Evolutionary conservation across 2,797 vertebrate species (phyloP).

Genomic region (Trichosurus vulpecula): DNA sequence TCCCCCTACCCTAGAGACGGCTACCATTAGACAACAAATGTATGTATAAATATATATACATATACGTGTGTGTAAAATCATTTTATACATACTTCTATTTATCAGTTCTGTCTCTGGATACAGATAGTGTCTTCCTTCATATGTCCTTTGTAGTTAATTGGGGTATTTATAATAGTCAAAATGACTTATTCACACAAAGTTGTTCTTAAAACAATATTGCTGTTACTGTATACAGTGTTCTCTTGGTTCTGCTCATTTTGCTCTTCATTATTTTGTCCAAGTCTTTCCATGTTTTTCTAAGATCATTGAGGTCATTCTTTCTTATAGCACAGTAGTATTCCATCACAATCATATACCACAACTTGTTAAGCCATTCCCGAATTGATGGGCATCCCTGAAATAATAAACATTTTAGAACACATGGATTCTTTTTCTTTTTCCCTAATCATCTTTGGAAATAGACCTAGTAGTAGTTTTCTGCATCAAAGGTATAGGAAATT

Average conservation of each 20-base stretch:
- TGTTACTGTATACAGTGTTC: not conserved
- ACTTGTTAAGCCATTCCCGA: not conserved
- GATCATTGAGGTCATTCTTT: not conserved
- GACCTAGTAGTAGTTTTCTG: not conserved
- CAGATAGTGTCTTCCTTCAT: not conserved
- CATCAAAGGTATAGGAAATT: not conserved
- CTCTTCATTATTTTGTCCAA: not conserved
- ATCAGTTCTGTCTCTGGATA: not conserved
- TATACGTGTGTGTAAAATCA: not conserved
- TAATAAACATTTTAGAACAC: not conserved
- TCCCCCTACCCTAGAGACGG: not conserved
- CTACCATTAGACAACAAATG: not conserved
- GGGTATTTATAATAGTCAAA: not conserved
- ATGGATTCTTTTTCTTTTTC: not conserved
- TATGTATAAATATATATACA: not conserved
- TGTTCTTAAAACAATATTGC: not conserved
- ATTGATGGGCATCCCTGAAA: not conserved
- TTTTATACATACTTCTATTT: not conserved
- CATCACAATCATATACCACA: not conserved
- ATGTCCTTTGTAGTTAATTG: no score
- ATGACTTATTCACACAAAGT: not conserved
- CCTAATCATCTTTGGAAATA: not conserved
- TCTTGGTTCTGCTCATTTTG: not conserved
- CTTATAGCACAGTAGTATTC: not conserved
- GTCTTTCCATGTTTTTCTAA: not conserved